phyloP scores from a whole-genome alignment of 2,888 invertebrate genomes.

The Harpagoxenus sublaevis region DNA sequence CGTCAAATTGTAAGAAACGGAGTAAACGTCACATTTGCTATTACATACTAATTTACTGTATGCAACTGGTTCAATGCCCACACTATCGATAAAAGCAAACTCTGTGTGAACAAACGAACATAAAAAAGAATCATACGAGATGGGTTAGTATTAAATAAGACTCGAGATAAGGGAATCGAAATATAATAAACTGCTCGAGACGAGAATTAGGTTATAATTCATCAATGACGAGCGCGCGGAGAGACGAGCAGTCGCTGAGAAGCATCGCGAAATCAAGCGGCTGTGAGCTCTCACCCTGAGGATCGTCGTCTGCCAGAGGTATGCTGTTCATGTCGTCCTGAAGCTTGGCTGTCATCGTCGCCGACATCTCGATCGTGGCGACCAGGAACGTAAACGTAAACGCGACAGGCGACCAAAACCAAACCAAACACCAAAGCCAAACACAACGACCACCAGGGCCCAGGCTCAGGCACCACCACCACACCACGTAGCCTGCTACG shows the following conservation, averaged over 20 bases:
- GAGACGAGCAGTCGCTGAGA: not conserved
- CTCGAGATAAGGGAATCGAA: not conserved
- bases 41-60: not conserved
- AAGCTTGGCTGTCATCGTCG: slow-evolving; percentile 87
- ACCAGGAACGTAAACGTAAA: too few relatives aligned
- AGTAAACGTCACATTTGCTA: not conserved
- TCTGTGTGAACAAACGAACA: not conserved
- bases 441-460: too few relatives aligned
- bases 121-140: not conserved
- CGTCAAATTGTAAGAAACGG: not conserved
- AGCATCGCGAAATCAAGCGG: slow-evolving; percentile 11
- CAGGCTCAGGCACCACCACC: too few relatives aligned
- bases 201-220: slow-evolving; percentile 19
- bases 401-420: too few relatives aligned
- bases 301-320: slow-evolving; percentile 96
- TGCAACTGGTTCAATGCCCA: not conserved
- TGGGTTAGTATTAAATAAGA: not conserved
- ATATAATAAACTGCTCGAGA: not conserved
- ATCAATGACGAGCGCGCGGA: not conserved
- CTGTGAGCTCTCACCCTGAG: slow-evolving; percentile 89
- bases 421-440: too few relatives aligned
- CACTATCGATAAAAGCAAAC: not conserved
- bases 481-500: not conserved
- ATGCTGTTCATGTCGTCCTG: slow-evolving; percentile 93
- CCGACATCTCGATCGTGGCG: slow-evolving; percentile 65